A percentile compares a stretch with the other conserved stretches of the same genome.
Conservation (phyloP, 1,140 invertebrate species). For the Lysiphlebus fabarum region DNA sequence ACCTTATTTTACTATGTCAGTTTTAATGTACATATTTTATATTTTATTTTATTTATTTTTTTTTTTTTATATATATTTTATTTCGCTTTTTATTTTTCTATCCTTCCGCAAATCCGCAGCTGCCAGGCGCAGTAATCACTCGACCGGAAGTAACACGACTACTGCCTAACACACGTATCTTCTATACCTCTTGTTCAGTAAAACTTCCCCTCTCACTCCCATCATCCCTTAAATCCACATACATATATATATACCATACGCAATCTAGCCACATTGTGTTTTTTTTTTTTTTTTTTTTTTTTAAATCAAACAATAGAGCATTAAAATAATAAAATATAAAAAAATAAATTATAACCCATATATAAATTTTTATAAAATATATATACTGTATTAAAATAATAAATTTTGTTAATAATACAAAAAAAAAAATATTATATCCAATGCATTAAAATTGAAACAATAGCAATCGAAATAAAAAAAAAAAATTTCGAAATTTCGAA, state of each 20-base stretch:
- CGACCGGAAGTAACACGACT: constrained; percentile 56
- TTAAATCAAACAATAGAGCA: too few relatives aligned
- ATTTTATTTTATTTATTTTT: too few relatives aligned
- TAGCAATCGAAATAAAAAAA: too few relatives aligned
- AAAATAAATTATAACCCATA: background rate
- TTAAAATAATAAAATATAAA: background rate
- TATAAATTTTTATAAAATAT: background rate
- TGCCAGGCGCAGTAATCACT: constrained; percentile 54
- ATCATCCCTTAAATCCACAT: constrained; percentile 10
- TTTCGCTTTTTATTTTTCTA: constrained; percentile 21
- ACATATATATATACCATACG: constrained; percentile 9
- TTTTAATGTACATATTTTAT: too few relatives aligned
- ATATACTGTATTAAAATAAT: too few relatives aligned
- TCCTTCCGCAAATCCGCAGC: constrained; percentile 50
- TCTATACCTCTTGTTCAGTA: constrained; percentile 20
- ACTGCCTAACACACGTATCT: constrained; percentile 47
- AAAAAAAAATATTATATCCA: too few relatives aligned
- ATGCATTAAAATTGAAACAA: too few relatives aligned
- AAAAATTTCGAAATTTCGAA: too few relatives aligned
- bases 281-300: background rate
- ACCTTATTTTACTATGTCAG: too few relatives aligned
- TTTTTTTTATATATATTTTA: background rate
- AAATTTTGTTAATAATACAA: background rate
- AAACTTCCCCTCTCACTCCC: constrained; percentile 9
- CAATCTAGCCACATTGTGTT: background rate